Percentiles rank a stretch among this genome's conserved stretches.
Evolutionary conservation across 2,113 vertebrate genomes (phyloP).

Genomic region (Esox niger): DNA sequence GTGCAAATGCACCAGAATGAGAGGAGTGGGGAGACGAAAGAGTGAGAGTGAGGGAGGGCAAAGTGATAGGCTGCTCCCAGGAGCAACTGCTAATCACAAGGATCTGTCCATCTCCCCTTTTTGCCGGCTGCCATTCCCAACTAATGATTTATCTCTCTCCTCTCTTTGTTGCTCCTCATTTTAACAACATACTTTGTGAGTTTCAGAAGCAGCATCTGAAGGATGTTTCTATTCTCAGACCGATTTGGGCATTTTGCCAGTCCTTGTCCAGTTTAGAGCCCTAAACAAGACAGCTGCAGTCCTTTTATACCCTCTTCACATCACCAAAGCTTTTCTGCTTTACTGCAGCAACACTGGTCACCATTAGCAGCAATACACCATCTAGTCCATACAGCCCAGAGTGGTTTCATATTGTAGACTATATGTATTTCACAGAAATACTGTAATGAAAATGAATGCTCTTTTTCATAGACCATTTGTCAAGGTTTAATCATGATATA

Average conservation of each 20-base stretch:
- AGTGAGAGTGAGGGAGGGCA: background rate
- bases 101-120: constrained; percentile 8
- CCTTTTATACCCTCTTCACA: background rate
- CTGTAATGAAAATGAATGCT: background rate
- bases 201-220: constrained; percentile 15
- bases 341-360: background rate
- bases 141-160: constrained; percentile 5
- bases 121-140: background rate
- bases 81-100: background rate
- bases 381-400: background rate
- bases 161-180: background rate
- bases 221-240: constrained; percentile 4
- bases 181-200: constrained; percentile 2
- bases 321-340: background rate
- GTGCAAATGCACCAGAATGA: too few relatives aligned
- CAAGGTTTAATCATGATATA: constrained; percentile 5
- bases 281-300: background rate
- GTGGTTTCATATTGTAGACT: background rate
- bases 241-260: background rate
- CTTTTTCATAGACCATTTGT: background rate
- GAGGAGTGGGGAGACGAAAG: background rate
- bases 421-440: background rate
- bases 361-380: background rate
- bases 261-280: background rate
- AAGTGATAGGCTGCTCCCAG: too few relatives aligned